A percentile compares a stretch with the other conserved stretches of the same genome.
Evolutionary conservation across 2,888 invertebrate species (phyloP).

Genomic region (Synanthedon vespiformis): DNA sequence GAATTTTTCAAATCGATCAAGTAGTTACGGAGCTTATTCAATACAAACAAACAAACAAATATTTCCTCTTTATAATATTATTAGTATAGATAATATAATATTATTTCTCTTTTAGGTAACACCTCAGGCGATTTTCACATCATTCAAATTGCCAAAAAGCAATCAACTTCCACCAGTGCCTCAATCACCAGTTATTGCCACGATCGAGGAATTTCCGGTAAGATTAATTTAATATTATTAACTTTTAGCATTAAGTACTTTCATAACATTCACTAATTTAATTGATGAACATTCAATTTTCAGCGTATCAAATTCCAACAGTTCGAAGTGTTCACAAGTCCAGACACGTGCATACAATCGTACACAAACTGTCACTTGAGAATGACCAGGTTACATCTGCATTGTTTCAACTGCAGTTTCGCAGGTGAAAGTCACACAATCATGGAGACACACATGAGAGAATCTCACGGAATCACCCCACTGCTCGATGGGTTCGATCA

Average conservation of each 20-base stretch:
- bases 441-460: constrained; percentile 85
- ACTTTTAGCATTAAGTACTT: no score
- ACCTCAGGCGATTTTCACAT: constrained; percentile 92
- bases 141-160: constrained; percentile 89
- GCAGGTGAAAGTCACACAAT: constrained; percentile 83
- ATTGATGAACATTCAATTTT: constrained; percentile 8
- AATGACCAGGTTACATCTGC: constrained; percentile 80
- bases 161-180: constrained; percentile 54
- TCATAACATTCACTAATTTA: no score
- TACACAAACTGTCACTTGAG: constrained; percentile 80
- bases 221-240: no score
- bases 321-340: constrained; percentile 72
- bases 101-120: constrained; percentile 61
- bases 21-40: no score
- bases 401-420: constrained; percentile 90
- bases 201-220: constrained; percentile 62
- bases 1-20: no score
- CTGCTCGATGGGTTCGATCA: constrained; percentile 89
- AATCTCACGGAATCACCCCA: constrained; percentile 86
- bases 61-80: no score
- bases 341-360: constrained; percentile 73
- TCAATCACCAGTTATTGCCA: constrained; percentile 50
- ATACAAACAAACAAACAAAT: no score
- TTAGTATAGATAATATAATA: no score
- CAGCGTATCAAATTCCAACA: constrained; percentile 73